phyloP scores from a whole-genome alignment of 2,113 vertebrate species.

The Phylloscopus whistleri region DNA sequence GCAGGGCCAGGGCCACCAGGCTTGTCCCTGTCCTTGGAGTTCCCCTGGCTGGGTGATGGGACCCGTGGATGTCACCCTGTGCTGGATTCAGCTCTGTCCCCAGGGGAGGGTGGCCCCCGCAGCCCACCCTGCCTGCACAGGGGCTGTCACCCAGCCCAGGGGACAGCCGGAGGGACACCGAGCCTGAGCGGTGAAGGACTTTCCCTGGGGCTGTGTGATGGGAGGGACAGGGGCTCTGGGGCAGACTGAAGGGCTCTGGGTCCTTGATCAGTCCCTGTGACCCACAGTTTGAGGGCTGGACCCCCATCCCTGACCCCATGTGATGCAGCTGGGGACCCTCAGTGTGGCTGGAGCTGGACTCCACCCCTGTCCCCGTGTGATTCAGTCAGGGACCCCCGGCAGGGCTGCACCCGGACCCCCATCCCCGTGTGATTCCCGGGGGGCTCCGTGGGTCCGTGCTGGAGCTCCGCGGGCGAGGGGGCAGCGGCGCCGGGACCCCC shows the following conservation, averaged over 20 bases:
- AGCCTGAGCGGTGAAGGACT: not conserved
- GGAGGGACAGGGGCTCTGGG: not conserved
- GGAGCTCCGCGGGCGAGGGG: not conserved
- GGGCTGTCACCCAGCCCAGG: not conserved
- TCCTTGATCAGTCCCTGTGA: not conserved
- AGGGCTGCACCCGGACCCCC: not conserved
- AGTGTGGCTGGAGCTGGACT: not conserved
- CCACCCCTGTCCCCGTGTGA: no score
- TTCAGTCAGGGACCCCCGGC: rapidly evolving
- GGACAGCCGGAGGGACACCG: not conserved
- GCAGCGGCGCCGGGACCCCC: not conserved
- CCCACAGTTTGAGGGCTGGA: not conserved
- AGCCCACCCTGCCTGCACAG: not conserved
- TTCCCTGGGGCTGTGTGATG: not conserved
- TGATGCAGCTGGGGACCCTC: rapidly evolving
- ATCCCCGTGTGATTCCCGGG: not conserved
- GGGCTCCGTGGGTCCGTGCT: not conserved
- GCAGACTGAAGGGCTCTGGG: not conserved
- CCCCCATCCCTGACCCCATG: rapidly evolving
- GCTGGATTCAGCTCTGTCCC: not conserved
- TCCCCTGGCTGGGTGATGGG: not conserved
- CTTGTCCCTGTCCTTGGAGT: not conserved
- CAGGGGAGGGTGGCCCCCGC: not conserved
- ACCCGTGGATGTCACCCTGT: rapidly evolving
- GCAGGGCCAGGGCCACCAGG: not conserved